These are phyloP conservation scores for Baronia brevicornis DNA, from an alignment of 2,888 invertebrate species.

Conservation along the genomic window DNA sequence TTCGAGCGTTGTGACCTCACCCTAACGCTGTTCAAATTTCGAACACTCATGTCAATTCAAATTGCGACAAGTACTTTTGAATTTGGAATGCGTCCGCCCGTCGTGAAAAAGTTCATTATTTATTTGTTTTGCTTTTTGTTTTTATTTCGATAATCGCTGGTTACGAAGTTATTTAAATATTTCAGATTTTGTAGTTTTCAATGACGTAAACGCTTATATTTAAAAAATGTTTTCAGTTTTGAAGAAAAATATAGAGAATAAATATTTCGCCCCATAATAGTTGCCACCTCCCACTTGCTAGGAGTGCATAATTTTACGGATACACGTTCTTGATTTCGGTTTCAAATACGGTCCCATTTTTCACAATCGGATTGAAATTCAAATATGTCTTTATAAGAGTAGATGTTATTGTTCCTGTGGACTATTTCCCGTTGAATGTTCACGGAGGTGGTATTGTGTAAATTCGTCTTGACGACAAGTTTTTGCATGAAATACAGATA, in stretches of 20 bases:
- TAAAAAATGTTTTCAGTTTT: neutral
- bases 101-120: too few relatives aligned
- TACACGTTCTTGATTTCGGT: slow-evolving; percentile 43
- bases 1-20: slow-evolving; percentile 28
- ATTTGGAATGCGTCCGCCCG: too few relatives aligned
- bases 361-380: slow-evolving; percentile 68
- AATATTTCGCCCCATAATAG: slow-evolving; percentile 27
- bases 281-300: slow-evolving; percentile 50
- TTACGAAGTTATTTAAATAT: neutral
- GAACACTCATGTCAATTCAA: too few relatives aligned
- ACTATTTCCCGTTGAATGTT: slow-evolving; percentile 51
- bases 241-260: neutral
- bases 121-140: neutral
- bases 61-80: too few relatives aligned
- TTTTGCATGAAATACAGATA: slow-evolving; percentile 4
- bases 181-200: too few relatives aligned
- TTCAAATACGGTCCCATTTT: slow-evolving; percentile 58
- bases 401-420: slow-evolving; percentile 48
- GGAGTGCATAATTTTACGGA: slow-evolving; percentile 27
- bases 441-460: slow-evolving; percentile 45
- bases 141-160: neutral
- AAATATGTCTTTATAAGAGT: slow-evolving; percentile 68
- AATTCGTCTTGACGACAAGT: slow-evolving; percentile 4
- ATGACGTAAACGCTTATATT: too few relatives aligned
- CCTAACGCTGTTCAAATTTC: slow-evolving; percentile 20